Base-by-base conservation (phyloP, 1,140 invertebrate species). In the Hormaphis cornu region DNA sequence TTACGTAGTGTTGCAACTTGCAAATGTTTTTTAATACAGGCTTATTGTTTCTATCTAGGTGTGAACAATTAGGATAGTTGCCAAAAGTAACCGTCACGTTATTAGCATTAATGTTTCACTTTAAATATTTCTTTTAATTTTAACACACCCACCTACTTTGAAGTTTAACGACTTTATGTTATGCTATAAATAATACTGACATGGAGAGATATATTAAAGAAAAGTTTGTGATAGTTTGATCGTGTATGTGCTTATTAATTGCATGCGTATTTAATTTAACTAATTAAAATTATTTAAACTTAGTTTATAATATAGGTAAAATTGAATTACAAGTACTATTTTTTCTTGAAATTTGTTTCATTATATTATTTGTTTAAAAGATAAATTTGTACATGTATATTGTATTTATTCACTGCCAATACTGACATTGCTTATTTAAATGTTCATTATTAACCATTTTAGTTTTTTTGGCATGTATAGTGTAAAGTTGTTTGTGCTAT, bases 161-260 rank as follows among this genome's bases (percentile, higher is more conserved):
- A 58, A 40, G 54, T 35, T 58, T 54, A 4, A 40, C 12, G 12
- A 16, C 24, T 58, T 40, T 12, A 58, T 37, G 6, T 58, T 24
- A 22, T 40, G 54, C 54, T 58, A 40, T 24, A 58, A 58, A 58
- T 24, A 58, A 40, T 58, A 58, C 20, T 24, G 35, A 40, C 7
- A 7, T 58, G 20, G 35, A 40, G 37, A 58, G 20, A 58, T 22
- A 2, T 37, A 37, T 56, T 26, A 58, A 58, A 58, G 54, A 58
- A 58, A 58, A n/a, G 35, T 58, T 58, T 40, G 33, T 10, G 35
- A 58, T 58, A 58, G 35, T 58, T 33, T 58, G n/a, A n/a, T n/a
- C n/a, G n/a, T n/a, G 54, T 40, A 58, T 40, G 14, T 24, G 20
- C 33, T 58, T 58, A 20, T 37, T 52, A 16, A 24, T 16, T 4